phyloP scores from a whole-genome alignment of 2,888 invertebrate species.

The Kuschelorhynchus macadamiae region DNA sequence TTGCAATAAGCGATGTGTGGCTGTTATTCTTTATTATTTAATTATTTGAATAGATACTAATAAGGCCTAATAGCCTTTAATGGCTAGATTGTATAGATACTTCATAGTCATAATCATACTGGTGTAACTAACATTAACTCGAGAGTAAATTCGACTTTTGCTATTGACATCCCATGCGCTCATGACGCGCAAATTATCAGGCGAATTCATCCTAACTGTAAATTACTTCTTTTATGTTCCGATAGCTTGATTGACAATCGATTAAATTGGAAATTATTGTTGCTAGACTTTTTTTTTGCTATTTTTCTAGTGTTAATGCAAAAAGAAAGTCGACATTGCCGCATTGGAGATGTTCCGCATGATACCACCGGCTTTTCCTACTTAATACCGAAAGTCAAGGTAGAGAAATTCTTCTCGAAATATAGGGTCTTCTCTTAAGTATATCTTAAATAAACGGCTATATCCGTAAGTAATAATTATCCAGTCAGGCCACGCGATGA shows the following conservation, averaged over 20 bases:
- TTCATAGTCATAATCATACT: slow-evolving; percentile 10
- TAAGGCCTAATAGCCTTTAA: slow-evolving; percentile 15
- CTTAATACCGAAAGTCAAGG: no score
- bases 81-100: slow-evolving; percentile 10
- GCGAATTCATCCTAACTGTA: slow-evolving; percentile 39
- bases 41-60: slow-evolving; percentile 1
- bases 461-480: no score
- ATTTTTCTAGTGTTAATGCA: slow-evolving; percentile 1
- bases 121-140: slow-evolving; percentile 6
- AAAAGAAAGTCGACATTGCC: background rate
- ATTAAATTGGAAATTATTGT: slow-evolving; percentile 35
- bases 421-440: no score
- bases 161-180: slow-evolving; percentile 29
- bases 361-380: no score
- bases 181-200: slow-evolving; percentile 38
- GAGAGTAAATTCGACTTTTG: slow-evolving; percentile 25
- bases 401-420: no score
- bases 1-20: background rate
- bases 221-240: slow-evolving; percentile 32
- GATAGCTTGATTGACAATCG: slow-evolving; percentile 37
- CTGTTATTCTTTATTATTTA: background rate
- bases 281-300: background rate
- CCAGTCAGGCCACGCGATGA: no score
- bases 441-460: no score
- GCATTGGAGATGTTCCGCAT: no score